Evolutionary conservation across 2,888 invertebrate genomes (phyloP), one percentile per base, ranked within the genome.

Genomic region (Ectobius pallidus): DNA sequence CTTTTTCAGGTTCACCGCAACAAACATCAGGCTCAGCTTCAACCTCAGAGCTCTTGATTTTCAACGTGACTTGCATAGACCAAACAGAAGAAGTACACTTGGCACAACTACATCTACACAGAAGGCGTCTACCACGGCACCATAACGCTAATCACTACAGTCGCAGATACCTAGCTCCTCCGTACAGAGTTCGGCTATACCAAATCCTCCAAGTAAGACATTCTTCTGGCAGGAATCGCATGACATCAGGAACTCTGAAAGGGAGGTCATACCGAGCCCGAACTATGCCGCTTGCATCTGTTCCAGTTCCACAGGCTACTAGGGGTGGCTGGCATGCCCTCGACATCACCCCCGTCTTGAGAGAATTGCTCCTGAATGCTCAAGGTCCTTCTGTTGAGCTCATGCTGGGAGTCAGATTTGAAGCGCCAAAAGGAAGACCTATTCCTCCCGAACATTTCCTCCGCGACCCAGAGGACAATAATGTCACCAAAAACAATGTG

Each of bases 91-190:
- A 78, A 61, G 78, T 83, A 25, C 77, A 82, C 62, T 79, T 79
- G 69, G 82, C 81, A 25, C 82, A 83, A 74, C 79, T 83, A 34
- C 84, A 83, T 77, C 77, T 83, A 16, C 82, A 79, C 77, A 75
- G 77, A 4, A 75, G 76, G 18, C 69, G 75, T 11, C 70, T 71
- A 39, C 72, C 73, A 11, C 58, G 68, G 9, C 68, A 25, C 27
- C 70, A 63, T 11, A 49, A 58, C 11, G n/a, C 46, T 39, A 72
- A 69, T 16, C 71, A 68, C 46, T 52, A 72, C 62, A 46, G 70
- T 44, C 39, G 70, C 14, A 52, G 74, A 6, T 32, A 32, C 25
- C 71, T 75, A 14, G 71, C 58, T 27, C 75, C 65, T 11, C 75
- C 75, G 3, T 68, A 44, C 61, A 69, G 70, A 22, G 69, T 75